Evolutionary conservation across 2,888 invertebrate species (phyloP), one percentile per base, ranked within the genome.

Genomic region (Caenorhabditis zanzibari): DNA sequence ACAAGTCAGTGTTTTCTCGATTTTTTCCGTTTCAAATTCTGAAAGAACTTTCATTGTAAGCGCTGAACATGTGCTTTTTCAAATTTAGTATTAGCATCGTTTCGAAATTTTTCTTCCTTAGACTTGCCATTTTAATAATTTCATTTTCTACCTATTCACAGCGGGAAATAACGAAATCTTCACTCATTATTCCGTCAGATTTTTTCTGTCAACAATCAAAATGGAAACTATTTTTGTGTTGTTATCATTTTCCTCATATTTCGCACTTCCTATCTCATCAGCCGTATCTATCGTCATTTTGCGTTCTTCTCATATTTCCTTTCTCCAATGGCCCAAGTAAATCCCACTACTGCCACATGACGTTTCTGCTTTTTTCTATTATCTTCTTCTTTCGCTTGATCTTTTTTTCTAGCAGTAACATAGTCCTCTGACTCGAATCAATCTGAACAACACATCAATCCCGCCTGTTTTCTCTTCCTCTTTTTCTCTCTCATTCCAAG

Each of bases 391-490:
- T 68, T 26, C 41, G 28, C 28, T 56, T 35, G 24, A 47, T 66
- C n/a, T 47, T 19, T 64, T 64, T 6, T 58, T 44, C n/a, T 22
- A 12, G 49, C 49, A 52, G 52, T 35, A 58, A n/a, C 63, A 56
- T 69, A 52, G 56, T 19, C 49, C 41, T 14, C 64, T 44, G 58
- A 44, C 38, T 38, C 10, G 12, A 54, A 63, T 69, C 79, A 54
- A 77, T 77, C 28, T 32, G 77, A 77, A 77, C 77, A 77, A 77
- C 77, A 77, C 71, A 77, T 77, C 77, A 77, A 77, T 80, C 79
- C 72, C 72, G 54, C 73, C 74, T 72, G 41, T 66, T 56, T 54
- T 58, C 68, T 68, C 35, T 66, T 24, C 44, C 28, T 63, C 63
- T 32, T 56, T 52, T 38, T 49, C 63, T 63, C 54, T 73, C 54